Conservation (phyloP, 2,888 invertebrate species). For the Stenodema calcarata region DNA sequence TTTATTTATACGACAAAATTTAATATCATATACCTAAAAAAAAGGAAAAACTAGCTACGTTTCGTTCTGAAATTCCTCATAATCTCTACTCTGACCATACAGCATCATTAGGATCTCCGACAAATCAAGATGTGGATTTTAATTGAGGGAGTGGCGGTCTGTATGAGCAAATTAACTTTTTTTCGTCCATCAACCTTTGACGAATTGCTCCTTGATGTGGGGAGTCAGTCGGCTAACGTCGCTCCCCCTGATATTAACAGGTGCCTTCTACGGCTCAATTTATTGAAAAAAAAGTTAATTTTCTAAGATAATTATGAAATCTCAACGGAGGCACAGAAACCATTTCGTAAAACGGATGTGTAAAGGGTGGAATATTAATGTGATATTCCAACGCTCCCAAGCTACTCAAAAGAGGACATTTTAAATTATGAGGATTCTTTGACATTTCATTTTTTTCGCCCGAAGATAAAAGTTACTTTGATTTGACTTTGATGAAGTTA, state of each 20-base stretch:
- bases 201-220: neutral
- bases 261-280: neutral
- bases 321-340: neutral
- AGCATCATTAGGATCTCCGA: neutral
- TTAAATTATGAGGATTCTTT: neutral
- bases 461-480: no score
- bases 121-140: neutral
- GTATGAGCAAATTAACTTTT: neutral
- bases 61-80: no score
- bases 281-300: neutral
- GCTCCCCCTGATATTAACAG: neutral
- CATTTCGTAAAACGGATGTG: neutral
- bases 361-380: neutral
- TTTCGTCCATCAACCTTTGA: neutral
- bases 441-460: neutral
- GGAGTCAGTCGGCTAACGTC: neutral
- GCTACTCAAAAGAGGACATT: no score
- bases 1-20: no score
- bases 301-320: neutral
- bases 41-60: no score
- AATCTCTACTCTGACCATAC: no score
- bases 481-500: no score
- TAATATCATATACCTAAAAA: no score
- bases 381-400: neutral
- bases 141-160: neutral